A percentile compares a stretch with the other conserved stretches of the same genome.
phyloP scores from a whole-genome alignment of 2,888 invertebrate species.

The Aquatica leii region DNA sequence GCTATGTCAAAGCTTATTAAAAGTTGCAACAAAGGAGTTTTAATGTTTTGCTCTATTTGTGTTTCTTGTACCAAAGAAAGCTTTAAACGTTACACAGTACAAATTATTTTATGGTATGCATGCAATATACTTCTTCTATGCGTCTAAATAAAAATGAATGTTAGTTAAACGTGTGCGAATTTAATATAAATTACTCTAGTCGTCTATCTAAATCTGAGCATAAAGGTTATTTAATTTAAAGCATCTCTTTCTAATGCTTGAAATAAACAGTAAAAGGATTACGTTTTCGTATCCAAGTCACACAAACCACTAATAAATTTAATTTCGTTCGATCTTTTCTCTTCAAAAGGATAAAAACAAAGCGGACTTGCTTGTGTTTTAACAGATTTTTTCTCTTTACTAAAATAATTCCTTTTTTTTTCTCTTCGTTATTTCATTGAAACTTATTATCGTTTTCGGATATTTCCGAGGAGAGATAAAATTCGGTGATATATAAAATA shows the following conservation, averaged over 20 bases:
- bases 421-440: background rate
- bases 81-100: no score
- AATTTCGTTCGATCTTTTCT: constrained; percentile 13
- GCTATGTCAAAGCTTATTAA: no score
- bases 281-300: constrained; percentile 15
- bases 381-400: background rate
- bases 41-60: no score
- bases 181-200: background rate
- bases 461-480: background rate
- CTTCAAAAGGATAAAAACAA: constrained; percentile 3
- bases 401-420: background rate
- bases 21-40: no score
- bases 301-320: constrained; percentile 17
- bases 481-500: constrained; percentile 19
- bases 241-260: constrained; percentile 1
- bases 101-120: no score
- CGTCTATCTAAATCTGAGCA: constrained; percentile 2
- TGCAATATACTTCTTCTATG: no score
- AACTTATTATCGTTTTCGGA: background rate
- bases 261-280: constrained; percentile 18
- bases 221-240: constrained; percentile 12
- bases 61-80: no score
- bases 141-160: no score
- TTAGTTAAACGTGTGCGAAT: no score
- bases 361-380: constrained; percentile 3